Evolutionary conservation across 2,888 invertebrate genomes (phyloP), one percentile per base, ranked within the genome.

Genomic region (Artemia sinica): DNA sequence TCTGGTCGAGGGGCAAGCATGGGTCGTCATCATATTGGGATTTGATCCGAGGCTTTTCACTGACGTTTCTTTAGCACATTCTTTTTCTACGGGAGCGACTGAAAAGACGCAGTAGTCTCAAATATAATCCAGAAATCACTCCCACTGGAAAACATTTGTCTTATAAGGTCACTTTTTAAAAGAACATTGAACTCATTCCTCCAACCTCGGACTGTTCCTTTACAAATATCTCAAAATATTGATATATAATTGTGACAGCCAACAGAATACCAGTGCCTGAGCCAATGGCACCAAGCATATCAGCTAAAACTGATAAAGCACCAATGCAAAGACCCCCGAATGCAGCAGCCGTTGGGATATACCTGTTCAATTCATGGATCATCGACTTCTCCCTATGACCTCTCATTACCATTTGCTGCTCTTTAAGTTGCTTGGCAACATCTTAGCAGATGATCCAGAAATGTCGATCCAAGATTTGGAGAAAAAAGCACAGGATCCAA

Each of bases 191-290:
- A 79, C 92, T 89, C 92, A 98, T 94, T 77, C 97, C 82, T 75
- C 97, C 97, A 94, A 97, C 94, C 82, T 99, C 98, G 76, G 93
- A 95, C 82, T 99, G 98, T 82, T 99, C 98, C 80, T 98, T 98
- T 73, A 99, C 96, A 81, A 98, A 99, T 78, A 98, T 98, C 81
- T 98, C 98, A 80, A 98, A 98, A 86, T 98, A 98, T 82, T 99
- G 97, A 81, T 98, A 99, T 78, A 98, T 98, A 79, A 98, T 98
- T 73, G 98, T 99, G 72, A 99, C 98, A 73, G 98, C 98, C 71
- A 99, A 83, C 69, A 99, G 82, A 75, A 99, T 98, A 81, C 98
- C 98, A 72, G 97, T 98, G 73, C 98, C 97, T 0, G 91, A 91
- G 72, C 98, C 97, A 76, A 99, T 98, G 72, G 98, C 97, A 68